phyloP scores from a whole-genome alignment of 2,113 vertebrate species.

The Brachionichthys hirsutus region DNA sequence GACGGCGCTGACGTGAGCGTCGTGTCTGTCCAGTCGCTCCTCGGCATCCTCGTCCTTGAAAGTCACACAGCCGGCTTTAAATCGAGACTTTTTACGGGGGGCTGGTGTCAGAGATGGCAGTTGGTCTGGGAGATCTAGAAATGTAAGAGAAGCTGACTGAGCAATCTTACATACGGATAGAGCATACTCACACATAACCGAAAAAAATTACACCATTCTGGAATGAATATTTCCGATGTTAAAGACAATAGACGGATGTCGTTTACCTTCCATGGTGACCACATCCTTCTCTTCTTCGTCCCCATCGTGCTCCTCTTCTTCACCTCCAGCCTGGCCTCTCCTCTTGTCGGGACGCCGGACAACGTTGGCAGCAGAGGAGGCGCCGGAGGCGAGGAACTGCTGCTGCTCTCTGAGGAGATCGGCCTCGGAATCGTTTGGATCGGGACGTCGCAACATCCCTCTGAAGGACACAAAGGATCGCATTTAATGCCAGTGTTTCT shows the following conservation, averaged over 20 bases:
- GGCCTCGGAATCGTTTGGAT: constrained; percentile 88
- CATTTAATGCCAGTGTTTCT: background rate
- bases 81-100: constrained; percentile 87
- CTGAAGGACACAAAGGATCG: background rate
- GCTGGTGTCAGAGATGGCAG: constrained; percentile 87
- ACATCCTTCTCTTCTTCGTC: constrained; percentile 78
- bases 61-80: constrained; percentile 73
- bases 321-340: constrained; percentile 64
- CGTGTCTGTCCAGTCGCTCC: constrained; percentile 81
- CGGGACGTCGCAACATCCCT: constrained; percentile 89
- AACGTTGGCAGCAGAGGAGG: constrained; percentile 80
- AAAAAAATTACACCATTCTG: too few relatives aligned
- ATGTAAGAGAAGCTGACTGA: too few relatives aligned
- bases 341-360: constrained; percentile 87
- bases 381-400: constrained; percentile 83
- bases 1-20: constrained; percentile 90
- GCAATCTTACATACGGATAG: too few relatives aligned
- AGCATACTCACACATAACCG: too few relatives aligned
- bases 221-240: too few relatives aligned
- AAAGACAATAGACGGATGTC: background rate
- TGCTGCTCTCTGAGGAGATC: constrained; percentile 90
- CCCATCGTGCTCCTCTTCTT: constrained; percentile 11
- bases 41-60: constrained; percentile 85
- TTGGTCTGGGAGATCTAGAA: constrained; percentile 84
- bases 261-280: constrained; percentile 84